These are phyloP conservation scores for Morus bassanus DNA, from an alignment of 2,797 vertebrate species.

Conservation along the genomic window DNA sequence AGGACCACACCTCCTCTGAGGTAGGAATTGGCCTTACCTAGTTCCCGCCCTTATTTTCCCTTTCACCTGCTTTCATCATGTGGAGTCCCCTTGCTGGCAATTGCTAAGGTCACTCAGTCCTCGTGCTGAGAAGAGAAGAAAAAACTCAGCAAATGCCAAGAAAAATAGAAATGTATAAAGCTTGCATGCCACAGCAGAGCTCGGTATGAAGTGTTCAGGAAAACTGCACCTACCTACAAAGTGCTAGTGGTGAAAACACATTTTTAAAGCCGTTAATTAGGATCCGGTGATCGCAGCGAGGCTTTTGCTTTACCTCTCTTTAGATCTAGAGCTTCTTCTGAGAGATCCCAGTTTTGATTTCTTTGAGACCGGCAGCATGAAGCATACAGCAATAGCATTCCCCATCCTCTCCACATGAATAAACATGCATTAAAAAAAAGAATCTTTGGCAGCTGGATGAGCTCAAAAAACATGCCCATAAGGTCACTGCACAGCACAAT, in stretches of 20 bases:
- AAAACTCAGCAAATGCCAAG: conserved; percentile 1
- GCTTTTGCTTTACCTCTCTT: not conserved
- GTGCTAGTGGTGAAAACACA: not conserved
- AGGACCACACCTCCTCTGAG: conserved; percentile 57
- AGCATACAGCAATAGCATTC: not conserved
- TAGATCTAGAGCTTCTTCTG: not conserved
- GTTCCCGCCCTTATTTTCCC: conserved; percentile 43
- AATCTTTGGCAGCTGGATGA: not conserved
- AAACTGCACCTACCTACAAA: not conserved
- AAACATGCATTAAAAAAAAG: not conserved
- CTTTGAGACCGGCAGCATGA: not conserved
- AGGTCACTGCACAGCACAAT: not conserved
- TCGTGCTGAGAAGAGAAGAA: not conserved
- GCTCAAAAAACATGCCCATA: not conserved
- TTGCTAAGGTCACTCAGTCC: conserved; percentile 43
- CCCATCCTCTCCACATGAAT: not conserved
- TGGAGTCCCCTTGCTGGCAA: conserved; percentile 36
- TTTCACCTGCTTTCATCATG: conserved; percentile 63
- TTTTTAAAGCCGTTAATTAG: not conserved
- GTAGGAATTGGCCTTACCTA: conserved; percentile 31
- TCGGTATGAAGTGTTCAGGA: not conserved
- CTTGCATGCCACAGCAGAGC: not conserved
- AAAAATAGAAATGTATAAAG: not conserved
- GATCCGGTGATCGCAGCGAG: not conserved
- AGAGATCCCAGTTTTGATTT: not conserved